Evolutionary conservation across 2,113 vertebrate genomes (phyloP).

Genomic region (Sander vitreus): DNA sequence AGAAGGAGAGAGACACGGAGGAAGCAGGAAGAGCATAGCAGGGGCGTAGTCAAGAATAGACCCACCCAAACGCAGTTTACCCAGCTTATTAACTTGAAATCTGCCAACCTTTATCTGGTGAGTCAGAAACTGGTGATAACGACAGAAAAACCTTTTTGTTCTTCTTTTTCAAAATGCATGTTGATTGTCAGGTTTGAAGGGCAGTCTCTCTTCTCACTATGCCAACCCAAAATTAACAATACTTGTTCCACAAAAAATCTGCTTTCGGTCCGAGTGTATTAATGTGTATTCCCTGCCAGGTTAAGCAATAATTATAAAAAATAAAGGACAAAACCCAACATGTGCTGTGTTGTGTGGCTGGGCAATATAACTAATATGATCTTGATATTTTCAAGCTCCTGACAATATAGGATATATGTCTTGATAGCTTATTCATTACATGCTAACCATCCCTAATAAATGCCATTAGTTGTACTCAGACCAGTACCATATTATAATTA

Average conservation of each 20-base stretch:
- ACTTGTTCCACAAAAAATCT: not conserved
- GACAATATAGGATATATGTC: not conserved
- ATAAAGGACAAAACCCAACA: not conserved
- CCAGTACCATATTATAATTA: not conserved
- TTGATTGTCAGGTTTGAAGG: not conserved
- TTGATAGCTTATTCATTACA: not conserved
- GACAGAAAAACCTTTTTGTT: conserved; percentile 15
- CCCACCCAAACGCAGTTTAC: conserved; percentile 44
- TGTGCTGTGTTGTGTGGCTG: not conserved
- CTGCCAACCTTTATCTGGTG: conserved; percentile 43
- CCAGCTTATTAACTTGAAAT: conserved; percentile 12
- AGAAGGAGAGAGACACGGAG: conserved; percentile 49
- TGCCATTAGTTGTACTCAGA: not conserved
- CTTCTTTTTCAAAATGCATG: not conserved
- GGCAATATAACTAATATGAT: not conserved
- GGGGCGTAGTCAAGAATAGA: conserved; percentile 41
- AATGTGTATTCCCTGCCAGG: not conserved
- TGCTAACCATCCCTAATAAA: not conserved
- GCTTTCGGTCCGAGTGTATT: not conserved
- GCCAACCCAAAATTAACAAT: not conserved
- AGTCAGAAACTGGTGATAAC: conserved; percentile 43
- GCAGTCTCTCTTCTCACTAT: not conserved
- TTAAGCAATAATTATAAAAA: not conserved
- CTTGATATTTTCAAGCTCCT: not conserved
- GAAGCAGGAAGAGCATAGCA: conserved; percentile 22